phyloP scores from a whole-genome alignment of 2,888 invertebrate species.

The Ommatoiulus sabulosus region DNA sequence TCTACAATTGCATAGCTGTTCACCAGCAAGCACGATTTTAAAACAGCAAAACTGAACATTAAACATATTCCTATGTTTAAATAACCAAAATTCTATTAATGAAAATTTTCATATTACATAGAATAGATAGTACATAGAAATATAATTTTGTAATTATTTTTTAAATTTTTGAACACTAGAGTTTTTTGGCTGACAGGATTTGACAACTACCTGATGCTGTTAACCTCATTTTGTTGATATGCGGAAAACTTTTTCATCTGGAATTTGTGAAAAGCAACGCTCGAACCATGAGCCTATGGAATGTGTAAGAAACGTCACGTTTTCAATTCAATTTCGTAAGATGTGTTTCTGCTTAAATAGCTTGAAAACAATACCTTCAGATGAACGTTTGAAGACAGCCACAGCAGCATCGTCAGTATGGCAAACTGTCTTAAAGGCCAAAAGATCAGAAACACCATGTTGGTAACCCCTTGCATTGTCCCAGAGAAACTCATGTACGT shows the following conservation, averaged over 20 bases:
- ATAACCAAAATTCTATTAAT: too few species aligned
- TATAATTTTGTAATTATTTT: too few species aligned
- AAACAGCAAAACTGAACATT: too few species aligned
- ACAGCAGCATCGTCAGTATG: neutral
- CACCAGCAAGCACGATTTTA: too few species aligned
- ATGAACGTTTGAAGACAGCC: neutral
- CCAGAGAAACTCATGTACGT: neutral
- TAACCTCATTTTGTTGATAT: neutral
- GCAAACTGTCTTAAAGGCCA: neutral
- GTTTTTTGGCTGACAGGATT: neutral
- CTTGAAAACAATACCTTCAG: neutral
- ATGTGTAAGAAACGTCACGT: neutral
- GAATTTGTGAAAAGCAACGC: neutral
- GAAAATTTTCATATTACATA: too few species aligned
- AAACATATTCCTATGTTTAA: too few species aligned
- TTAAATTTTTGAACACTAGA: too few species aligned
- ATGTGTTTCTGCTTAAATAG: neutral
- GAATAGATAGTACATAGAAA: too few species aligned
- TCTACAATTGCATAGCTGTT: too few species aligned
- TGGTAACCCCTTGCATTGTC: neutral
- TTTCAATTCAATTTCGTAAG: neutral
- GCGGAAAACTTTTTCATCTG: neutral
- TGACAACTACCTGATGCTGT: neutral
- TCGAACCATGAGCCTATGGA: neutral
- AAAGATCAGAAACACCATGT: neutral